Evolutionary conservation across 2,888 invertebrate genomes (phyloP).

Genomic region (Geotrupes spiniger): DNA sequence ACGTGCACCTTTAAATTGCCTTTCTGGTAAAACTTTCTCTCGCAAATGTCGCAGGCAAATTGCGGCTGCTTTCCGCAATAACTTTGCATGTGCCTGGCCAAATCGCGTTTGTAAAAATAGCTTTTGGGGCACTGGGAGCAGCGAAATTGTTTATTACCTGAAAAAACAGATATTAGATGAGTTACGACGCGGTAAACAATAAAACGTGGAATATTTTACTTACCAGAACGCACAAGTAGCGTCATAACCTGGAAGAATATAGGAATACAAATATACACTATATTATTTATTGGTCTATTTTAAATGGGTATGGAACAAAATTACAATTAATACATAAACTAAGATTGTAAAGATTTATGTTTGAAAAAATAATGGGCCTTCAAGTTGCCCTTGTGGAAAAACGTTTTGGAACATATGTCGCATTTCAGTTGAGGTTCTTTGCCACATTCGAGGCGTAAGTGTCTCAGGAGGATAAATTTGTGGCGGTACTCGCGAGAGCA

Average conservation of each 20-base stretch:
- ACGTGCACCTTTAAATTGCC: neutral
- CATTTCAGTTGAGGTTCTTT: constrained; percentile 17
- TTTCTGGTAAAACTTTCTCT: neutral
- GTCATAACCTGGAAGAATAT: too few species aligned
- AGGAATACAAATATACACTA: too few species aligned
- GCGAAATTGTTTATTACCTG: neutral
- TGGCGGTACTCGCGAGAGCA: constrained; percentile 15
- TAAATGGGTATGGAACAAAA: too few species aligned
- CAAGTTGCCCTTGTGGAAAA: constrained; percentile 14
- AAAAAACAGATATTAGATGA: neutral
- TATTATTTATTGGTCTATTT: too few species aligned
- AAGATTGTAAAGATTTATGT: too few species aligned
- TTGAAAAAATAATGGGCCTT: constrained; percentile 1
- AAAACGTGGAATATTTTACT: too few species aligned
- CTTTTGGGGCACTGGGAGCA: neutral
- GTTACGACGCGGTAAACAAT: too few species aligned
- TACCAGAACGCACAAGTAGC: too few species aligned
- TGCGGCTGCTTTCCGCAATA: too few species aligned
- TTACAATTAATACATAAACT: too few species aligned
- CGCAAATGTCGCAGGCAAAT: neutral
- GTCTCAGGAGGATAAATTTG: constrained; percentile 9
- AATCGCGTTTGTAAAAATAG: too few species aligned
- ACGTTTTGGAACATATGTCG: constrained; percentile 8
- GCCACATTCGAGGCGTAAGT: constrained; percentile 16
- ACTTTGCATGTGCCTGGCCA: too few species aligned